phyloP scores from a whole-genome alignment of 1,140 invertebrate species.

The Calycopis cecrops region DNA sequence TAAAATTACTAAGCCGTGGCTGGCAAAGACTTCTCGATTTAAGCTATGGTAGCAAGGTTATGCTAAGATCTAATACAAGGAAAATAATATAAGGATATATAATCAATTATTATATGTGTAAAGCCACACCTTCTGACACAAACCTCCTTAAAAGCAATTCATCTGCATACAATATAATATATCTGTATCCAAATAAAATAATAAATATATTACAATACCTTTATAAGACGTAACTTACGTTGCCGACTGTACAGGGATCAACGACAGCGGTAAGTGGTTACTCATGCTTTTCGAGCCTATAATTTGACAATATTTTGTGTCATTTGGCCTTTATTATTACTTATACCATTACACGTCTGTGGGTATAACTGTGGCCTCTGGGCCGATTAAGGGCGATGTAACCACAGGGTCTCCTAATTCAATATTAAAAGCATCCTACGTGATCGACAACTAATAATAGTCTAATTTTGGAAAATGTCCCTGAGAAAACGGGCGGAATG shows the following conservation, averaged over 20 bases:
- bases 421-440: slow-evolving; percentile 74
- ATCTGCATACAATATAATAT: too few relatives aligned
- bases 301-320: slow-evolving; percentile 76
- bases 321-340: slow-evolving; percentile 73
- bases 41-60: too few relatives aligned
- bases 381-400: slow-evolving; percentile 67
- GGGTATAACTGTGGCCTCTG: slow-evolving; percentile 58
- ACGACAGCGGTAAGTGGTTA: slow-evolving; percentile 65
- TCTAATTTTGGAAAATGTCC: slow-evolving; percentile 70
- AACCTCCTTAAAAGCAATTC: too few relatives aligned
- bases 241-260: slow-evolving; percentile 59
- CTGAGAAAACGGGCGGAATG: slow-evolving; percentile 71
- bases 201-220: too few relatives aligned
- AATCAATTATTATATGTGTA: too few relatives aligned
- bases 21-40: too few relatives aligned
- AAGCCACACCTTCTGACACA: too few relatives aligned
- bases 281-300: slow-evolving; percentile 71
- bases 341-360: slow-evolving; percentile 66
- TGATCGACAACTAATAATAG: slow-evolving; percentile 73
- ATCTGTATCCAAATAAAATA: too few relatives aligned
- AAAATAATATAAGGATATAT: too few relatives aligned
- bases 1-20: too few relatives aligned
- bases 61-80: too few relatives aligned
- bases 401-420: slow-evolving; percentile 72
- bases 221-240: slow-evolving; percentile 7